Evolutionary conservation across 2,113 vertebrate genomes (phyloP).

Genomic region (Dicrurus megarhynchus): DNA sequence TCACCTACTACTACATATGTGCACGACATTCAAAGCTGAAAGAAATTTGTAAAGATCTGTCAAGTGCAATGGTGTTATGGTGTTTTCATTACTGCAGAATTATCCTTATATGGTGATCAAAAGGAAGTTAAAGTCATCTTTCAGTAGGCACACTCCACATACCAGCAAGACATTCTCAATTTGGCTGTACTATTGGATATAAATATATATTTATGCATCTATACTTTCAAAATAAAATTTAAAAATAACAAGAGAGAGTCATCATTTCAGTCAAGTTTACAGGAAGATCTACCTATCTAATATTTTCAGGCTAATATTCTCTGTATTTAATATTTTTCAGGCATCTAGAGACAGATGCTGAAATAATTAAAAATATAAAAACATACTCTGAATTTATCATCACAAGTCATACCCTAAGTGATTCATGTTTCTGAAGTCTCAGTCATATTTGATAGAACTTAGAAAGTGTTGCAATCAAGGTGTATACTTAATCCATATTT

Average conservation of each 20-base stretch:
- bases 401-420: background rate
- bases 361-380: background rate
- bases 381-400: background rate
- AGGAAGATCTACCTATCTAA: background rate
- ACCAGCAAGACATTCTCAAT: background rate
- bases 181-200: background rate
- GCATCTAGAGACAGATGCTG: constrained; percentile 11
- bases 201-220: background rate
- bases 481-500: background rate
- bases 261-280: background rate
- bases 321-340: constrained; percentile 32
- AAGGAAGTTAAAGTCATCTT: background rate
- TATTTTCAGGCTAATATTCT: constrained; percentile 26
- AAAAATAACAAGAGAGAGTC: background rate
- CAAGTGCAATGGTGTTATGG: background rate
- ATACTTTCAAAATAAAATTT: background rate
- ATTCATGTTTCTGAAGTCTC: constrained; percentile 4
- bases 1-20: background rate
- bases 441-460: background rate
- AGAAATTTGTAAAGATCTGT: background rate
- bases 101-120: background rate
- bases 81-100: background rate
- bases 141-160: background rate
- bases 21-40: background rate
- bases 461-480: background rate